These are phyloP conservation scores for human (Homo sapiens) DNA, from an alignment of 2,113 vertebrate species.

Conservation along the genomic window DNA sequence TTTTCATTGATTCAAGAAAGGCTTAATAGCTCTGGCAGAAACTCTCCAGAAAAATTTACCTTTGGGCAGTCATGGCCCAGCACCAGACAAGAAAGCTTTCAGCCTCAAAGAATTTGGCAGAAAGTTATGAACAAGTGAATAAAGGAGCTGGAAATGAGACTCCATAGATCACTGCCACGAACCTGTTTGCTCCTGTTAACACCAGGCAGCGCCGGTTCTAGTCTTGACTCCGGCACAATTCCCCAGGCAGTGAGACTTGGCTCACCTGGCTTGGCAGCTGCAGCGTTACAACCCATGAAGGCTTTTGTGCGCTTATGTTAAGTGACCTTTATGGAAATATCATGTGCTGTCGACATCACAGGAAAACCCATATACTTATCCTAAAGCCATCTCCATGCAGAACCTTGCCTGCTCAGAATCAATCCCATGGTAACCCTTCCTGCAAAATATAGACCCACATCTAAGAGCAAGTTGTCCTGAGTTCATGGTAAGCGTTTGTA, in stretches of 20 bases:
- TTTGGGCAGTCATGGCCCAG: conserved; percentile 53
- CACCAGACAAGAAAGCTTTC: conserved; percentile 49
- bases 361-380: not conserved
- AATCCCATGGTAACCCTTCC: not conserved
- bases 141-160: not conserved
- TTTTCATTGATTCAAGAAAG: conserved; percentile 40
- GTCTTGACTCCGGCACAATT: not conserved
- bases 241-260: not conserved
- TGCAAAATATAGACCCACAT: not conserved
- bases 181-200: not conserved
- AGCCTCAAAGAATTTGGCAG: conserved; percentile 54
- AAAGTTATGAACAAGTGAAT: conserved; percentile 33
- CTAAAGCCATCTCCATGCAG: not conserved
- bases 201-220: rapidly evolving
- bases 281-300: not conserved
- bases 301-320: not conserved
- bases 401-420: not conserved
- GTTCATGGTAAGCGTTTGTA: not conserved
- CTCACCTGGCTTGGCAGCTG: not conserved
- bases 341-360: not conserved
- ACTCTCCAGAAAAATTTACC: conserved; percentile 47
- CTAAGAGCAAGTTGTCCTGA: not conserved
- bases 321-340: not conserved
- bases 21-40: conserved; percentile 32
- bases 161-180: not conserved